Evolutionary conservation across 2,113 vertebrate genomes (phyloP), one percentile per base, ranked within the genome.

Genomic region (Himantopus leucocephalus): DNA sequence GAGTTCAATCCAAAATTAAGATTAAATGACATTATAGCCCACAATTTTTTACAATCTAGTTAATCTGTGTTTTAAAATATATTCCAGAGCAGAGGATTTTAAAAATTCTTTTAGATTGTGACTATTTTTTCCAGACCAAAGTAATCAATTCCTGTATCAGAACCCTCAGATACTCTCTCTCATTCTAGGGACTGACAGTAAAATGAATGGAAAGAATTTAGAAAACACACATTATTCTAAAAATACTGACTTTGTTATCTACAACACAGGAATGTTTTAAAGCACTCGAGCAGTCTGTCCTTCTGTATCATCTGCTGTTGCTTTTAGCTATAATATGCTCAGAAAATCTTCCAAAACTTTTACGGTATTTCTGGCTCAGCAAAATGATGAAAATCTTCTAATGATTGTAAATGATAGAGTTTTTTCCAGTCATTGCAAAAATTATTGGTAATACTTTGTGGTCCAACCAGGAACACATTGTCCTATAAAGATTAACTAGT

Each of bases 401-500:
- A 16, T 29, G 62, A 88, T 71, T 81, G 37, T 63, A 85, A 94
- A 95, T 73, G 55, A 85, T 74, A 58, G 73, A 41, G 29, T 53
- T 62, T 93, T 82, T 86, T 74, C 79, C 88, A 87, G 67, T 88
- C 94, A 80, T 75, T 95, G 87, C 63, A 96, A 93, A 94, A 91
- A 92, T 96, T 78, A 96, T 50, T 32, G 67, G 71, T 66, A 26
- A 64, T 88, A 60, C 77, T 82, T 68, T n/a, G 94, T 90, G 84
- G 41, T 73, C 66, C 73, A 89, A 86, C 43, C 73, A 77, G 89
- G 76, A 94, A 78, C 82, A 94, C 58, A 55, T 55, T 96, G 85
- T 92, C 89, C 88, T 90, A 68, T 41, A 76, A 96, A 96, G 93
- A 97, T 95, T 73, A 96, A 93, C 75, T 87, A 77, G 89, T 84